Base-by-base conservation (phyloP, 53 echinoderm and acorn worm genomes). In the Temnopleurus reevesii region DNA sequence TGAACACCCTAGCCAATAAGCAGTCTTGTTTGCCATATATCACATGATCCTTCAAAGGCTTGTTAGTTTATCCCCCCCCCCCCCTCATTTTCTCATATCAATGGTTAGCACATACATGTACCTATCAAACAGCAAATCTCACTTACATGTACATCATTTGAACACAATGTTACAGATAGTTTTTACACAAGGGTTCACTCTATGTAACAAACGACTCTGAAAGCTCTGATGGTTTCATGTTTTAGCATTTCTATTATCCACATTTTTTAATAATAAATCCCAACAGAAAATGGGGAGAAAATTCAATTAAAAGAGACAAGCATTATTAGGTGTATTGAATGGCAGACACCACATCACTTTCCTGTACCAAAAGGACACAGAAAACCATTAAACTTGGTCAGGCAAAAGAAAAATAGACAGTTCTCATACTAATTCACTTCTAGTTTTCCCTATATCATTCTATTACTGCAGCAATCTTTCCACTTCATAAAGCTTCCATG, bases 281-380 rank as follows among this genome's bases (percentile, higher is more conserved):
- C 85, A 85, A 85, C 85, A 85, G 85, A 85, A 85, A 85, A 85
- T 85, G 85, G 85, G 85, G 85, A 85, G 59, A 85, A 85, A 85
- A 59, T 44, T 59, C 60, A 85, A 85, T 85, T 60, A 85, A 85
- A 85, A 85, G 25, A 85, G 85, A 85, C 85, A 45, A 59, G 85
- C 85, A 85, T 59, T 60, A 85, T 55, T 83, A 54, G 54, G 34
- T 36, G 55, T 55, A 83, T 21, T 83, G 33, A 80, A 71, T 79
- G 49, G 55, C 83, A 83, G 51, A 83, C 83, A 83, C 28, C 55
- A 47, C 55, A 18, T 55, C 49, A 54, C 51, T 15, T 51, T 10
- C 35, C 83, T 55, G 54, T 36, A 55, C 83, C 53, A 83, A 35
- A 83, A 81, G 12, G 23, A 47, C 9, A 27, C 55, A 23, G 83